phyloP scores from a whole-genome alignment of 1,140 invertebrate species.

The Eupristina koningsbergeri region DNA sequence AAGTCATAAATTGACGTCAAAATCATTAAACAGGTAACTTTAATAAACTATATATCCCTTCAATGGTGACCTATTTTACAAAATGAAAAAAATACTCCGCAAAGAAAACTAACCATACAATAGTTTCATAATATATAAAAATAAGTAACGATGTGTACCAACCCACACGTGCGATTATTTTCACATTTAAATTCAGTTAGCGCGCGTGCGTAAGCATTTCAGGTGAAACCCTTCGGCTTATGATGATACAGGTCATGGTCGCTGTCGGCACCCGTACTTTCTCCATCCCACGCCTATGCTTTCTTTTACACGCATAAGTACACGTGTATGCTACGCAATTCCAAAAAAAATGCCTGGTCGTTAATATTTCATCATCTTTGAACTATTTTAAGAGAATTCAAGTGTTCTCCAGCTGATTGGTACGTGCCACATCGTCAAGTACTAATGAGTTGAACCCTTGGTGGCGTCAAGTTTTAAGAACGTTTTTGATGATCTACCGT shows the following conservation, averaged over 20 bases:
- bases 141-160: not conserved
- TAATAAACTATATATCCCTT: not conserved
- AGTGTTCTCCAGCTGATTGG: slow-evolving; percentile 16
- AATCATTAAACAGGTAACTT: not conserved
- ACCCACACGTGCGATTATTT: not conserved
- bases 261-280: not conserved
- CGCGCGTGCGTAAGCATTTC: not conserved
- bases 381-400: not conserved
- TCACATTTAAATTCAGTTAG: not conserved
- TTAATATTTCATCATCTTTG: slow-evolving; percentile 25
- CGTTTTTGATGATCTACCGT: not conserved
- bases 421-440: not conserved
- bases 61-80: not conserved
- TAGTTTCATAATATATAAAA: not conserved
- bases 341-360: not conserved
- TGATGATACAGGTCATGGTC: slow-evolving; percentile 30
- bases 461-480: not conserved
- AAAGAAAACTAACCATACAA: not conserved
- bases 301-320: not conserved
- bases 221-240: not conserved
- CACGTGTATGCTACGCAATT: not conserved
- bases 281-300: not conserved
- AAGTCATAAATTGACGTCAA: not conserved
- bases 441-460: not conserved
- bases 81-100: not conserved